A percentile compares a stretch with the other conserved stretches of the same genome.
Conservation (phyloP, 2,797 vertebrate genomes). For the Myotis daubentonii region DNA sequence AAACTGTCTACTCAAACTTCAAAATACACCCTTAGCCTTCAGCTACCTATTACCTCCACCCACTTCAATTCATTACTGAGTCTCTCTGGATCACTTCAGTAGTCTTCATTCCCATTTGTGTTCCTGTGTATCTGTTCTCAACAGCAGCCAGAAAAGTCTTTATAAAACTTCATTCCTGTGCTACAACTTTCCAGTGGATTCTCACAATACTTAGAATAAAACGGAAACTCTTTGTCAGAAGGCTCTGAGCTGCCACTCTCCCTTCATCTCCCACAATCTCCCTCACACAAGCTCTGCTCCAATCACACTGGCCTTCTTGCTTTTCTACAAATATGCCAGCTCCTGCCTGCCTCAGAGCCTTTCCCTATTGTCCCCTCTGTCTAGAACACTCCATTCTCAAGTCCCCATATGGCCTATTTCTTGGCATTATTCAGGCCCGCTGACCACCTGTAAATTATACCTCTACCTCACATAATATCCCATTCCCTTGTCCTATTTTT, state of each 20-base stretch:
- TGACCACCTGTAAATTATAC: background rate
- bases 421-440: background rate
- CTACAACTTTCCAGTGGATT: background rate
- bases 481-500: background rate
- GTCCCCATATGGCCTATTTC: background rate
- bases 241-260: background rate
- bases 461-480: background rate
- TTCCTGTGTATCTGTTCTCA: background rate
- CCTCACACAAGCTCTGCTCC: background rate
- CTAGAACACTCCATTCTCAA: background rate
- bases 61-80: background rate
- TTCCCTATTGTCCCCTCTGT: background rate
- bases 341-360: background rate
- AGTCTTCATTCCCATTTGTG: background rate
- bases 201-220: background rate
- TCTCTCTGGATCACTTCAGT: background rate
- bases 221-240: background rate
- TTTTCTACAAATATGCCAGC: background rate
- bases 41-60: background rate
- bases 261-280: background rate
- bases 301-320: background rate
- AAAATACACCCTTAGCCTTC: background rate
- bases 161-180: background rate
- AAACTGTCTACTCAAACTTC: background rate
- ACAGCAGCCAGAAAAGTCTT: background rate